Evolutionary conservation across 1,140 invertebrate species (phyloP).

Genomic region (Bombus breviceps): DNA sequence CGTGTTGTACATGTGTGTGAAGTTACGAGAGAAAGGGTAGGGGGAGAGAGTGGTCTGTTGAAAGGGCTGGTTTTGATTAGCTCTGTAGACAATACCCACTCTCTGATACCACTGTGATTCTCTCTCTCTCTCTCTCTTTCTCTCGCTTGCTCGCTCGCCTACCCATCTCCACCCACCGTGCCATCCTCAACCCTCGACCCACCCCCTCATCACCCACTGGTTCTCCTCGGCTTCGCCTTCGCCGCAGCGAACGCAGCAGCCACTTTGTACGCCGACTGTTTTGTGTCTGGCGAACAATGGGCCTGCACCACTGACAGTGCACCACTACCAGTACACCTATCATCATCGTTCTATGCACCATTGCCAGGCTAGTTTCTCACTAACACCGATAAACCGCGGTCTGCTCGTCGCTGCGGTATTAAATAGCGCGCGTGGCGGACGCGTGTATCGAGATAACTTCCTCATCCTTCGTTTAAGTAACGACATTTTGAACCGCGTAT

Average conservation of each 20-base stretch:
- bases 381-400: constrained; percentile 40
- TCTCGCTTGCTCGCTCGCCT: constrained; percentile 16
- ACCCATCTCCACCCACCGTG: constrained; percentile 56
- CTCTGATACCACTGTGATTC: constrained; percentile 77
- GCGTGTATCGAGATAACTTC: constrained; percentile 31
- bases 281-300: constrained; percentile 82
- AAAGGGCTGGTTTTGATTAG: constrained; percentile 83
- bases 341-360: constrained; percentile 46
- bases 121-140: constrained; percentile 60
- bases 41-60: constrained; percentile 74
- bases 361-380: constrained; percentile 49
- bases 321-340: constrained; percentile 63
- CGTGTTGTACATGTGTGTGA: constrained; percentile 8
- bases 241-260: constrained; percentile 76
- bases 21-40: constrained; percentile 23
- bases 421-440: constrained; percentile 41
- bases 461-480: not conserved
- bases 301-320: constrained; percentile 77
- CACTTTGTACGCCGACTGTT: constrained; percentile 82
- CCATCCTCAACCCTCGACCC: constrained; percentile 56
- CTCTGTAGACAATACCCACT: constrained; percentile 82
- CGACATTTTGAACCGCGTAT: constrained; percentile 4
- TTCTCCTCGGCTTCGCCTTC: constrained; percentile 65
- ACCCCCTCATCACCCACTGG: constrained; percentile 56
- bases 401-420: constrained; percentile 18